phyloP scores from a whole-genome alignment of 1,140 invertebrate species.

The Drosophila albomicans region DNA sequence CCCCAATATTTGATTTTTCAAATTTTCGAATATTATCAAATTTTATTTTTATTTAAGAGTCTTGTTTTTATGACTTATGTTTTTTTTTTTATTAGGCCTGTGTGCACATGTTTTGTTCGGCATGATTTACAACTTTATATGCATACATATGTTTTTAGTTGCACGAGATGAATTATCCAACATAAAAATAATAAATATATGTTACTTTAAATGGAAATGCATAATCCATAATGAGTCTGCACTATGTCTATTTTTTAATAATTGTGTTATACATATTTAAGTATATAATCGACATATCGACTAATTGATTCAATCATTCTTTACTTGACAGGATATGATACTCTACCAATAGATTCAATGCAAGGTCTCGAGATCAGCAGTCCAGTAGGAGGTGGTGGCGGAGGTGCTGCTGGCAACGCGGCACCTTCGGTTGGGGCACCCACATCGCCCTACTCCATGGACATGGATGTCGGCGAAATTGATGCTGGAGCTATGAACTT shows the following conservation, averaged over 20 bases:
- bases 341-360: slow-evolving; percentile 98
- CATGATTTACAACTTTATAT: too few species aligned
- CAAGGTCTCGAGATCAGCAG: slow-evolving; percentile 96
- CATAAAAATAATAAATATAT: too few species aligned
- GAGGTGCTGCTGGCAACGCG: slow-evolving; percentile 70
- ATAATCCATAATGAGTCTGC: not conserved
- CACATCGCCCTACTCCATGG: slow-evolving; percentile 88
- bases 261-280: not conserved
- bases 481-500: slow-evolving; percentile 92
- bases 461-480: slow-evolving; percentile 93
- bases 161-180: too few species aligned
- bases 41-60: too few species aligned
- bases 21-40: too few species aligned
- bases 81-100: too few species aligned
- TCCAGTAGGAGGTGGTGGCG: slow-evolving; percentile 85
- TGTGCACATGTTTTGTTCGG: too few species aligned
- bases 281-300: not conserved
- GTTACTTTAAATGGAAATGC: too few species aligned
- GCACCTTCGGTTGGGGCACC: slow-evolving; percentile 89
- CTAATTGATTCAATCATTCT: not conserved
- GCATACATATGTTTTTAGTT: too few species aligned
- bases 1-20: too few species aligned
- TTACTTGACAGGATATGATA: slow-evolving; percentile 92
- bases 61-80: too few species aligned
- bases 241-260: not conserved